Conservation (phyloP, 2,888 invertebrate genomes). For the Stomorhina lunata region DNA sequence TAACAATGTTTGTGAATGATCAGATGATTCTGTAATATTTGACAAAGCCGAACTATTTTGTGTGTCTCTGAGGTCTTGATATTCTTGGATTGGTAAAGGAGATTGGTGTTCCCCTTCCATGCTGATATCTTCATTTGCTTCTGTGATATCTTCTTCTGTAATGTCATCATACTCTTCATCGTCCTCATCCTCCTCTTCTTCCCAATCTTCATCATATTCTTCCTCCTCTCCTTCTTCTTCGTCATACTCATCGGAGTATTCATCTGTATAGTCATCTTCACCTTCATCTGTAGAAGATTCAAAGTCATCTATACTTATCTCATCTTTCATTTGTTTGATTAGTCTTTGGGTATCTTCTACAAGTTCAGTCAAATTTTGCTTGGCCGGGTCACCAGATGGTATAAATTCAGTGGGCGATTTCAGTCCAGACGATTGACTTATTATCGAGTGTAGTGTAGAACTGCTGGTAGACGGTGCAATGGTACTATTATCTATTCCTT, state of each 20-base stretch:
- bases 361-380: slow-evolving; percentile 81
- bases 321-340: slow-evolving; percentile 85
- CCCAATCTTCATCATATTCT: slow-evolving; percentile 73
- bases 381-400: slow-evolving; percentile 75
- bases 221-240: slow-evolving; percentile 73
- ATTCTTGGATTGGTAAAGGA: slow-evolving; percentile 22
- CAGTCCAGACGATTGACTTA: slow-evolving; percentile 68
- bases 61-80: slow-evolving; percentile 23
- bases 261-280: slow-evolving; percentile 81
- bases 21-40: slow-evolving; percentile 32
- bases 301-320: slow-evolving; percentile 82
- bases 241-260: slow-evolving; percentile 79
- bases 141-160: slow-evolving; percentile 69
- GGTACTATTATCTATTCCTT: slow-evolving; percentile 1
- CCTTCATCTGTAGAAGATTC: slow-evolving; percentile 80
- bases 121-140: slow-evolving; percentile 59
- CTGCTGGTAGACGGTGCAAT: slow-evolving; percentile 69
- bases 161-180: slow-evolving; percentile 71
- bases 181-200: slow-evolving; percentile 72
- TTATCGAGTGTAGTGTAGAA: slow-evolving; percentile 70
- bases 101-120: slow-evolving; percentile 9
- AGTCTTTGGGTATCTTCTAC: slow-evolving; percentile 83
- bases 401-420: slow-evolving; percentile 72
- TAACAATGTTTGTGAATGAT: slow-evolving; percentile 42
- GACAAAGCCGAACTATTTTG: slow-evolving; percentile 33